Percentiles rank a stretch among this genome's conserved stretches.
Conservation (phyloP, 2,113 vertebrate species). For the Megaceryle torquata region DNA sequence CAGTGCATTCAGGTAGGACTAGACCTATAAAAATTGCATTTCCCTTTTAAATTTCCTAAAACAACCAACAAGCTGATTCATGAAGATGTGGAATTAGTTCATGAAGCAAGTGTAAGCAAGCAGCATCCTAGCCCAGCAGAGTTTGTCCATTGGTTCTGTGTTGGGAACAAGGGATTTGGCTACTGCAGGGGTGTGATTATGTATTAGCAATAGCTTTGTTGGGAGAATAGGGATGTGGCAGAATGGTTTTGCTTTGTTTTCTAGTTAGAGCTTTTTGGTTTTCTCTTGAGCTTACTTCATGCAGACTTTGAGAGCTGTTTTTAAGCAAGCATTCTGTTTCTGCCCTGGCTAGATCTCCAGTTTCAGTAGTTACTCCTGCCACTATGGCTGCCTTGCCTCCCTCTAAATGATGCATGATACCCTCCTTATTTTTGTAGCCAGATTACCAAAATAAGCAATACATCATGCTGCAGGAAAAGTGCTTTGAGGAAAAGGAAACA, state of each 20-base stretch:
- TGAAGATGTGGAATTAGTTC: not conserved
- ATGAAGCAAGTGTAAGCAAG: not conserved
- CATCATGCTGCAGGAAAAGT: not conserved
- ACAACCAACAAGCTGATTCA: not conserved
- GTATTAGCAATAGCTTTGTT: not conserved
- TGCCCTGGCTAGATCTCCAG: not conserved
- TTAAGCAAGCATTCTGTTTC: not conserved
- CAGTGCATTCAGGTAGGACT: not conserved
- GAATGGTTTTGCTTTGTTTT: not conserved
- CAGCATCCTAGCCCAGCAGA: not conserved
- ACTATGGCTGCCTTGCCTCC: not conserved
- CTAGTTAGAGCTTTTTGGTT: not conserved
- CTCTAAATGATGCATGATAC: not conserved
- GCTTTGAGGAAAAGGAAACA: not conserved
- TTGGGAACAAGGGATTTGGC: not conserved
- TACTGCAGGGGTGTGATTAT: not conserved
- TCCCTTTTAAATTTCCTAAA: not conserved
- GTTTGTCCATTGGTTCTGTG: not conserved
- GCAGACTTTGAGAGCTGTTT: not conserved
- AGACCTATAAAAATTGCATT: not conserved
- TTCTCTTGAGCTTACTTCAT: not conserved
- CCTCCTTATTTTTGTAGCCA: not conserved
- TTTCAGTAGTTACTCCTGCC: not conserved
- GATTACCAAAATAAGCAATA: not conserved
- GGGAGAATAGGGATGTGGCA: not conserved